phyloP scores from a whole-genome alignment of 2,888 invertebrate species.

The Cheilosia grossa region DNA sequence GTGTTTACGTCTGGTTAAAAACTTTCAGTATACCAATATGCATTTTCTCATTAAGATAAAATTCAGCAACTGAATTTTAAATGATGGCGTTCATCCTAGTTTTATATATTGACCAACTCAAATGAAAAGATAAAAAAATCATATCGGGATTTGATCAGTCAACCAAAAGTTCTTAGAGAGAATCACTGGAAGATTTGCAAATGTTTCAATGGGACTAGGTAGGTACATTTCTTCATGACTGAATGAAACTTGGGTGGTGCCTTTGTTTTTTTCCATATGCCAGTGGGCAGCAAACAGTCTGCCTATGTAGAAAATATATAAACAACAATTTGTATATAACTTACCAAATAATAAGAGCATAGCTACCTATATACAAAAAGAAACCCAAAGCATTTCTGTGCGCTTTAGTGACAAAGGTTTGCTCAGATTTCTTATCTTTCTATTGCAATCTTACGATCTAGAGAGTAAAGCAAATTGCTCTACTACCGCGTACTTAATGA shows the following conservation, averaged over 20 bases:
- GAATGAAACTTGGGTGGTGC: constrained; percentile 11
- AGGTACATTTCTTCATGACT: background rate
- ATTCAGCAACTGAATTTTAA: constrained; percentile 18
- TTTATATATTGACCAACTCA: constrained; percentile 22
- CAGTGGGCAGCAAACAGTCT: constrained; percentile 4
- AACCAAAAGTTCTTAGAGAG: constrained; percentile 30
- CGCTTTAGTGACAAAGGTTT: constrained; percentile 8
- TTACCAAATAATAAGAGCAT: constrained; percentile 13
- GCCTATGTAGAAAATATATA: background rate
- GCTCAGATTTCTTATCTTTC: constrained; percentile 35
- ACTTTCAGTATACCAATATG: background rate
- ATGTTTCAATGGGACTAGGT: constrained; percentile 3
- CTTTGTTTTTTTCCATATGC: constrained; percentile 10
- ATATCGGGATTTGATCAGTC: constrained; percentile 23
- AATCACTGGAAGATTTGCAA: constrained; percentile 20
- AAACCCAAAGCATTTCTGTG: background rate
- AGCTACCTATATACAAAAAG: background rate
- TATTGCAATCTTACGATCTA: constrained; percentile 29
- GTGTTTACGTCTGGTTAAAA: too few relatives aligned
- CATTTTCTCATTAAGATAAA: constrained; percentile 25
- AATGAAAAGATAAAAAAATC: constrained; percentile 23
- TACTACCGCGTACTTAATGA: constrained; percentile 14
- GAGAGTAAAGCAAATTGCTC: constrained; percentile 14
- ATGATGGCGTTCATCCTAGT: constrained; percentile 21
- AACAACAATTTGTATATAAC: background rate